A percentile compares a stretch with the other conserved stretches of the same genome.
These are phyloP conservation scores for Volucella bombylans DNA, from an alignment of 2,888 invertebrate species.

Conservation along the genomic window DNA sequence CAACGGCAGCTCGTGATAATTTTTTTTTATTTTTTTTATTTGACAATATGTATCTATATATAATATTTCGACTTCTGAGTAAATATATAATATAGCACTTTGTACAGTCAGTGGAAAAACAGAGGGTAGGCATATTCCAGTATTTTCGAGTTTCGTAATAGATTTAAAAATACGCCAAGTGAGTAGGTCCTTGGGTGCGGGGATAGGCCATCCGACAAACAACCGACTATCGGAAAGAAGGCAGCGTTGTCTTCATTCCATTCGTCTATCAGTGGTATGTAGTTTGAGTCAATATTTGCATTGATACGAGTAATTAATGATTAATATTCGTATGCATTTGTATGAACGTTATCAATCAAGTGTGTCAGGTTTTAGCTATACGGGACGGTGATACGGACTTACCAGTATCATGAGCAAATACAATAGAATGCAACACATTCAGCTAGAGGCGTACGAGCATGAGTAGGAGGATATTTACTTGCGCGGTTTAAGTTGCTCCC, in stretches of 20 bases:
- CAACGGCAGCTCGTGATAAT: neutral
- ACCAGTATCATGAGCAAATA: conserved; percentile 60
- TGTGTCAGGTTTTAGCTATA: conserved; percentile 42
- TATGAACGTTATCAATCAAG: conserved; percentile 53
- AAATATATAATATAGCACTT: neutral
- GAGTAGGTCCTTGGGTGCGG: neutral
- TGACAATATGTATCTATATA: conserved; percentile 17
- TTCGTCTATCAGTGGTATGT: conserved; percentile 19
- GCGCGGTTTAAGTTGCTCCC: neutral
- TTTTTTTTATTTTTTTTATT: neutral
- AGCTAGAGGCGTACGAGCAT: neutral
- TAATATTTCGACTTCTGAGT: neutral
- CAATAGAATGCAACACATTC: conserved; percentile 58
- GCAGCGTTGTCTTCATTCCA: neutral
- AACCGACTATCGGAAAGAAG: neutral
- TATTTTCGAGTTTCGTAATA: conserved; percentile 17
- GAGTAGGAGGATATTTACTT: conserved; percentile 26
- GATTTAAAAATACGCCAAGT: conserved; percentile 30
- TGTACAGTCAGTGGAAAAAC: conserved; percentile 27
- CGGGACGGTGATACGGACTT: neutral
- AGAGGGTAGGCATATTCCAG: conserved; percentile 8
- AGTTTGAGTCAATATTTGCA: conserved; percentile 52
- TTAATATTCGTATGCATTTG: conserved; percentile 55
- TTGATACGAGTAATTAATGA: conserved; percentile 65
- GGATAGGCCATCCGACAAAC: neutral